phyloP scores from a whole-genome alignment of 2,888 invertebrate genomes.

The Allophyes oxyacanthae region DNA sequence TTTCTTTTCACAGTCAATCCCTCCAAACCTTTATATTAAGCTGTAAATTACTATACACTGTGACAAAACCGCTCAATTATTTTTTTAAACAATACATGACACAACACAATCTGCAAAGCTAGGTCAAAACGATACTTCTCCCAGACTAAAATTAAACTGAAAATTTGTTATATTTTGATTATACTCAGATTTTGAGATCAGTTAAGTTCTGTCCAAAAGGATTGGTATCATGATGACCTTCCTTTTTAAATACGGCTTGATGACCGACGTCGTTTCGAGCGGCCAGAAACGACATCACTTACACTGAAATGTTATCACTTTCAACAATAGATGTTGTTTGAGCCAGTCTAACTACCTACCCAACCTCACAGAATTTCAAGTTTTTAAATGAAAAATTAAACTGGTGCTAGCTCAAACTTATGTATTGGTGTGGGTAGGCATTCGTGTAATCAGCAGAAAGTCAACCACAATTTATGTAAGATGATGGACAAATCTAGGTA shows the following conservation, averaged over 20 bases:
- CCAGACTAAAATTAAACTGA: constrained; percentile 55
- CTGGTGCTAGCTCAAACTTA: constrained; percentile 82
- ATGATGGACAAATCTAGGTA: constrained; percentile 86
- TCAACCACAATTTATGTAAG: constrained; percentile 88
- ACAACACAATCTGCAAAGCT: constrained; percentile 40
- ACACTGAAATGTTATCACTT: constrained; percentile 69
- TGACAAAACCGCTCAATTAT: constrained; percentile 63
- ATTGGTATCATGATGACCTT: constrained; percentile 66
- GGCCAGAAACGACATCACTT: constrained; percentile 76
- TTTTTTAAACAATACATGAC: constrained; percentile 41
- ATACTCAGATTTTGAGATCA: constrained; percentile 48
- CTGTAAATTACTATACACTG: constrained; percentile 53
- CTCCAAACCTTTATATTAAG: constrained; percentile 26
- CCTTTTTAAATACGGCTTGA: constrained; percentile 72
- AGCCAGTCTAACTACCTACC: constrained; percentile 83
- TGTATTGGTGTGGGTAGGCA: constrained; percentile 69
- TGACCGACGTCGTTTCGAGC: constrained; percentile 79
- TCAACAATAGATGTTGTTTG: constrained; percentile 65
- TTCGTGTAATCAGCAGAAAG: constrained; percentile 75
- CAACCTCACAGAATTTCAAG: constrained; percentile 65
- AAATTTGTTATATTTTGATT: constrained; percentile 56
- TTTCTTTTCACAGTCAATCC: constrained; percentile 14
- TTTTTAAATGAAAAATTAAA: constrained; percentile 69
- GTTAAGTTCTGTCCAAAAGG: constrained; percentile 43
- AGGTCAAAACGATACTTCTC: constrained; percentile 53